phyloP scores from a whole-genome alignment of 2,888 invertebrate species.

The Serrognathus titanus region DNA sequence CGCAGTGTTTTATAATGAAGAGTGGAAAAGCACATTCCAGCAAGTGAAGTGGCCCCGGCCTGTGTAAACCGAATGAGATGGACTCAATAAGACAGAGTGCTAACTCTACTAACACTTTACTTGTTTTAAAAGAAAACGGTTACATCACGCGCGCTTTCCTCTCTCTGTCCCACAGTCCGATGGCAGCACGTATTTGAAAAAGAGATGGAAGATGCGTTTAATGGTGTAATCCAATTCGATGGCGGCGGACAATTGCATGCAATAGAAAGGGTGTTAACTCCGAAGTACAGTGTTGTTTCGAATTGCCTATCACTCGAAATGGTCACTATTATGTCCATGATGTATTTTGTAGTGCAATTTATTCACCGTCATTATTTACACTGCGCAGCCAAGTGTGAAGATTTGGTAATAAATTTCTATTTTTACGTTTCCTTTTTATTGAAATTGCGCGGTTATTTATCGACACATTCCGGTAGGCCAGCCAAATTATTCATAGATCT shows the following conservation, averaged over 20 bases:
- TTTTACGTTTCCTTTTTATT: constrained; percentile 39
- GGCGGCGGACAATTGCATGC: constrained; percentile 25
- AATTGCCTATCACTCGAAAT: constrained; percentile 31
- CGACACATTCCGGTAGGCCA: constrained; percentile 22
- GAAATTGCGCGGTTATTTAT: constrained; percentile 27
- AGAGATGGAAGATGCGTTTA: constrained; percentile 12
- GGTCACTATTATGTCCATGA: constrained; percentile 28
- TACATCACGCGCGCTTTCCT: constrained; percentile 3
- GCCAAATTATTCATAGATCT: constrained; percentile 8
- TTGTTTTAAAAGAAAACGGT: constrained; percentile 15
- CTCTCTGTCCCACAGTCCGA: not conserved
- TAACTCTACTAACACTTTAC: constrained; percentile 34
- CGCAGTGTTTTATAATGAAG: constrained; percentile 44
- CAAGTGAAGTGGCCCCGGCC: constrained; percentile 35
- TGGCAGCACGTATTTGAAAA: constrained; percentile 1
- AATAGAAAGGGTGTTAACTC: constrained; percentile 31
- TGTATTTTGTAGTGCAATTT: constrained; percentile 20
- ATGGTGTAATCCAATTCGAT: constrained; percentile 20
- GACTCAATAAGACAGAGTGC: constrained; percentile 47
- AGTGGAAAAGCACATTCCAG: constrained; percentile 34
- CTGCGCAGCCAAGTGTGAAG: constrained; percentile 36
- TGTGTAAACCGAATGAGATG: constrained; percentile 41
- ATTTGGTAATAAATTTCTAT: constrained; percentile 37
- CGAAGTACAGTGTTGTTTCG: constrained; percentile 27
- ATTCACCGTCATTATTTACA: constrained; percentile 19